These are phyloP conservation scores for Encarsia formosa DNA, from an alignment of 2,888 invertebrate species.

Conservation along the genomic window DNA sequence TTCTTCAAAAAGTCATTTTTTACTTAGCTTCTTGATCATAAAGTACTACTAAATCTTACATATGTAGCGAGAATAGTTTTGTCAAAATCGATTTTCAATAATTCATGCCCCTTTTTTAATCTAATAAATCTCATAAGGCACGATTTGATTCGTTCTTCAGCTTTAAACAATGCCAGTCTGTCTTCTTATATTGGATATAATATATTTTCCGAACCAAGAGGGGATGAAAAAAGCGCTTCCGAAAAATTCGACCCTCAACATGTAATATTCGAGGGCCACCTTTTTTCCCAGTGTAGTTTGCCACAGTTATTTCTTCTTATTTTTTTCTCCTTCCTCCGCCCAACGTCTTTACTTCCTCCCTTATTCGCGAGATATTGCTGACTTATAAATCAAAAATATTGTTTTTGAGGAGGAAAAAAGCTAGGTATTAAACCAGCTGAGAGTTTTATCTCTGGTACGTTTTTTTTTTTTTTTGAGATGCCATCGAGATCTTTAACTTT, in stretches of 20 bases:
- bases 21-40: too few species aligned
- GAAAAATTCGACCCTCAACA: conserved; percentile 24
- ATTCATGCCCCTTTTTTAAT: too few species aligned
- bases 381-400: conserved; percentile 25
- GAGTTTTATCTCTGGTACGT: conserved; percentile 1
- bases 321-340: neutral
- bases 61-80: too few species aligned
- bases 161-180: too few species aligned
- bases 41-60: too few species aligned
- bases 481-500: neutral
- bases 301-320: neutral
- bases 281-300: neutral
- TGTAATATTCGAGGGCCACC: conserved; percentile 12
- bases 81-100: too few species aligned
- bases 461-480: neutral
- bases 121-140: too few species aligned
- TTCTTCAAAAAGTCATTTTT: too few species aligned
- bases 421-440: conserved; percentile 13
- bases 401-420: conserved; percentile 17
- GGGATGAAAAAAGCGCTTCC: conserved; percentile 5
- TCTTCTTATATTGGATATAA: too few species aligned
- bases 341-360: neutral
- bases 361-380: conserved; percentile 19
- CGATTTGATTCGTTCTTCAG: too few species aligned
- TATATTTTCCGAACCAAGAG: too few species aligned